These are phyloP conservation scores for Eilema griseolum DNA, from an alignment of 2,888 invertebrate genomes.

Conservation along the genomic window DNA sequence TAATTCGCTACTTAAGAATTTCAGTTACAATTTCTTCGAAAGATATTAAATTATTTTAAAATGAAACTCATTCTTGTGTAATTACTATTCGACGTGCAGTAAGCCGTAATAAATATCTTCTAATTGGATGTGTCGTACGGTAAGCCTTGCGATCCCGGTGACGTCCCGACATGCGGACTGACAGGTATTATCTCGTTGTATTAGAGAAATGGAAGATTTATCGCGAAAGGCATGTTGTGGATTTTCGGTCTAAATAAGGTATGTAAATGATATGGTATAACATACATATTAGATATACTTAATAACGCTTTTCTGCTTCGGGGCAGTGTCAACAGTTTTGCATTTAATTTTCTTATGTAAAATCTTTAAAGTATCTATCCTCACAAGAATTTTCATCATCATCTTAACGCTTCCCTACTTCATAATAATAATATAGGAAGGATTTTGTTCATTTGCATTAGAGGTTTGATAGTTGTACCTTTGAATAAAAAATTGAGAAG, in stretches of 20 bases:
- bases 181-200: slow-evolving; percentile 38
- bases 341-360: too few relatives aligned
- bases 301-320: not conserved
- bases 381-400: too few relatives aligned
- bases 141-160: slow-evolving; percentile 59
- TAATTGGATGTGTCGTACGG: slow-evolving; percentile 70
- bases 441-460: too few relatives aligned
- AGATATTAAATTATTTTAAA: slow-evolving; percentile 28
- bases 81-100: slow-evolving; percentile 53
- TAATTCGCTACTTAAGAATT: too few relatives aligned
- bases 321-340: too few relatives aligned
- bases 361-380: too few relatives aligned
- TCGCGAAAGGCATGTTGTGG: slow-evolving; percentile 3
- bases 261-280: not conserved
- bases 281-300: not conserved
- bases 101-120: slow-evolving; percentile 71
- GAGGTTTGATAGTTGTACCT: too few relatives aligned
- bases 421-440: too few relatives aligned
- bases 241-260: slow-evolving; percentile 1
- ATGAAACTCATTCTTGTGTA: slow-evolving; percentile 30
- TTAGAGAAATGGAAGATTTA: slow-evolving; percentile 34
- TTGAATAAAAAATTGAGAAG: too few relatives aligned
- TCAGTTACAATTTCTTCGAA: slow-evolving; percentile 6
- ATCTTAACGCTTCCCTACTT: too few relatives aligned
- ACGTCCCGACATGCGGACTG: slow-evolving; percentile 45